Conservation (phyloP, 2,113 vertebrate species). For the Morphnarchus princeps region DNA sequence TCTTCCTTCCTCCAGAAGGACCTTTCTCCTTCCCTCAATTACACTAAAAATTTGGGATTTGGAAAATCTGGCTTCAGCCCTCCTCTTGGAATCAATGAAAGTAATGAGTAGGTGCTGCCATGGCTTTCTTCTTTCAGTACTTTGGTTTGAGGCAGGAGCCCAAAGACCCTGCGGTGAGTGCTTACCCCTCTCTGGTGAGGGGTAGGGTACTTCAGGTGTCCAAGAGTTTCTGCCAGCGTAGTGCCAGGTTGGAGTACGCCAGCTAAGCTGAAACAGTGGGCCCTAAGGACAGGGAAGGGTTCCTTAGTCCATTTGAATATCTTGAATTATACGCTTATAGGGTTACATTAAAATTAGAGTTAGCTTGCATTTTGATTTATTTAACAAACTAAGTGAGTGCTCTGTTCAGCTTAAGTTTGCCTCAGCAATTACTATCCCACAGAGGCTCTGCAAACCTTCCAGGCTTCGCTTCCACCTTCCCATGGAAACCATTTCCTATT, state of each 20-base stretch:
- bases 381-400: constrained; percentile 19
- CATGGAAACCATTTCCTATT: background rate
- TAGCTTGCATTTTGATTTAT: constrained; percentile 40
- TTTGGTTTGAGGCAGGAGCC: background rate
- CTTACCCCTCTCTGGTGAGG: background rate
- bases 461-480: background rate
- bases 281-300: background rate
- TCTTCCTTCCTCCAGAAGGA: background rate
- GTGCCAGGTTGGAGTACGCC: background rate
- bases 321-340: background rate
- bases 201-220: background rate
- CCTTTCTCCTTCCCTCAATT: background rate
- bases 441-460: constrained; percentile 20
- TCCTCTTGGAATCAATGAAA: background rate
- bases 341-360: constrained; percentile 14
- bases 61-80: background rate
- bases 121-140: background rate
- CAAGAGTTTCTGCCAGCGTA: background rate
- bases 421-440: constrained; percentile 31
- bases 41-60: background rate
- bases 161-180: background rate
- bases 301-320: background rate
- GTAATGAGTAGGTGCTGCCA: background rate
- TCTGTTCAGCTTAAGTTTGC: constrained; percentile 38
- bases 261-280: background rate